Evolutionary conservation across 2,888 invertebrate species (phyloP).

Genomic region (Leptopilina drosophilae): DNA sequence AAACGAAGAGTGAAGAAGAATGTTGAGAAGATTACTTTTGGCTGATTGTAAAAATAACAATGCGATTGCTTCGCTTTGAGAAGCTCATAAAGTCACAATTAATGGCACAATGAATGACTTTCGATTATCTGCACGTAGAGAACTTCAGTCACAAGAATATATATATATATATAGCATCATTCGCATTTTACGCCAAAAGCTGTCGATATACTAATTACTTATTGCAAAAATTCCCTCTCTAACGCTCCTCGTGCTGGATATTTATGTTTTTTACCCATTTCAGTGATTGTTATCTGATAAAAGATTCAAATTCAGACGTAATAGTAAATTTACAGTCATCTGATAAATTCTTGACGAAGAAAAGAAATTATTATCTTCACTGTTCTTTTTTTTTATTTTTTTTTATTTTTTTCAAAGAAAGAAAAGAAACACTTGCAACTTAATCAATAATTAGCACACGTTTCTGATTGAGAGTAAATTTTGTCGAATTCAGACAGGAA

Average conservation of each 20-base stretch:
- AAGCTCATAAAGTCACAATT: conserved; percentile 37
- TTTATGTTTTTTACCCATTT: not conserved
- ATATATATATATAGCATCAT: not conserved
- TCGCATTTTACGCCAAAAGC: not conserved
- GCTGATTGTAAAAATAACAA: conserved; percentile 19
- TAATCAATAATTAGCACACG: conserved; percentile 19
- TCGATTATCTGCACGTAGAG: conserved; percentile 37
- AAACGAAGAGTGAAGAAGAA: not conserved
- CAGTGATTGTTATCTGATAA: conserved; percentile 3
- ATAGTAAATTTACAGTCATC: not conserved
- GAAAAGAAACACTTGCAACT: not conserved
- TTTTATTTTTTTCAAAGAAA: no score
- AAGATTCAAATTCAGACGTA: conserved; percentile 9
- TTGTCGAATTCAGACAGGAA: conserved; percentile 7
- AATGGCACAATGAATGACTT: conserved; percentile 36
- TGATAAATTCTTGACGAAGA: not conserved
- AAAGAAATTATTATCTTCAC: not conserved
- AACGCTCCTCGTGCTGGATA: not conserved
- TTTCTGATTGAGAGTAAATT: not conserved
- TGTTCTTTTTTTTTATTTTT: not conserved
- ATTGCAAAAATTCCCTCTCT: conserved; percentile 3
- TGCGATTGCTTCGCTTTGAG: not conserved
- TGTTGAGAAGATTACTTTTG: not conserved
- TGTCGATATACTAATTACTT: conserved; percentile 34
- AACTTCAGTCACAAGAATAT: not conserved